Percentiles rank a stretch among this genome's conserved stretches.
These are phyloP conservation scores for Lycaon pictus DNA, from an alignment of 2,113 vertebrate genomes.

Conservation along the genomic window DNA sequence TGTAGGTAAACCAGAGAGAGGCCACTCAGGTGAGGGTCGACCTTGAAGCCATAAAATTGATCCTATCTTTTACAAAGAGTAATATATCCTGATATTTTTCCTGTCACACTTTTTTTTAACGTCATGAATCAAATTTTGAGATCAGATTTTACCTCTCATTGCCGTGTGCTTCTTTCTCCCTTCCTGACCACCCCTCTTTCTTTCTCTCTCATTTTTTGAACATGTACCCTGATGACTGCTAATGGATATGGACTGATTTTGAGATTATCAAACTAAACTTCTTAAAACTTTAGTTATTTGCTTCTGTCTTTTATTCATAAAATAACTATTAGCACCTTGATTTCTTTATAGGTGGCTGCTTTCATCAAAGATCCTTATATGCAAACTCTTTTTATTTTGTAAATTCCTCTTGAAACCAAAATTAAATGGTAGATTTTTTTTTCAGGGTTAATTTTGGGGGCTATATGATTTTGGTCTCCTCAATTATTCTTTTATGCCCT, in stretches of 20 bases:
- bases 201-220: not conserved
- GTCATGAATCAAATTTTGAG: not conserved
- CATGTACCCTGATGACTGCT: not conserved
- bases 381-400: not conserved
- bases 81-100: not conserved
- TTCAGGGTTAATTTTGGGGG: slow-evolving; percentile 34
- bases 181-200: not conserved
- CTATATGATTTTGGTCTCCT: slow-evolving; percentile 63
- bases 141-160: not conserved
- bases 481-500: slow-evolving; percentile 92
- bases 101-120: not conserved
- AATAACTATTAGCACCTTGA: not conserved
- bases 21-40: not conserved
- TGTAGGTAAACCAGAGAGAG: not conserved
- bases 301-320: not conserved
- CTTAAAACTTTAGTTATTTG: not conserved
- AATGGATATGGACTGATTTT: not conserved
- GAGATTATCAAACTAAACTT: not conserved
- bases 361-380: not conserved
- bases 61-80: slow-evolving; percentile 1
- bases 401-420: slow-evolving; percentile 42
- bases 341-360: not conserved
- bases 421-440: slow-evolving; percentile 62
- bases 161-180: not conserved
- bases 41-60: slow-evolving; percentile 28